Evolutionary conservation across 2,888 invertebrate species (phyloP), one percentile per base, ranked within the genome.

Genomic region (Caenorhabditis wallacei): DNA sequence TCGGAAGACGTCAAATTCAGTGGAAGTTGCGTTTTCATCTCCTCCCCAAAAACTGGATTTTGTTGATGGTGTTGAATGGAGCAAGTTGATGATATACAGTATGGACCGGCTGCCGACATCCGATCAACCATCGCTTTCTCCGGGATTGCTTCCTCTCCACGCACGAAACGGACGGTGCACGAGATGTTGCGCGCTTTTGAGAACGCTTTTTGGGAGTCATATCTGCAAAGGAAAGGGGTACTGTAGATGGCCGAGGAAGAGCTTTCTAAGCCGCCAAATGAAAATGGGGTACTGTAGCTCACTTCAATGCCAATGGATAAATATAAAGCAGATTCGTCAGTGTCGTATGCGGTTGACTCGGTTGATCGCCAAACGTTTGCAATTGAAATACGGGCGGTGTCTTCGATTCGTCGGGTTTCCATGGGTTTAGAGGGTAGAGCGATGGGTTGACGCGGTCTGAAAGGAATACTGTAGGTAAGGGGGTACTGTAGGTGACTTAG

Each of bases 301-400:
- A 88, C 84, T 87, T 87, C 66, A 91, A 79, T n/a, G 82, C 74
- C 87, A 95, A 93, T 0, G 98, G 98, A 92, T 97, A 96, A 18
- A 98, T 95, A 92, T 96, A 98, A 48, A 98, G 93, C 92, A 97
- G 95, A 93, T 98, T 98, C 30, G 95, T 93, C 2, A 95, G 95
- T 91, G 95, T 95, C 0, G 97, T 96, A 92, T 95, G 94, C 30
- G 95, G 94, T 88, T 95, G 94, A 92, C 95, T 95, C 63, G 90
- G 90, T 84, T 84, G 90, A 57, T 92, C 92, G 3, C 92, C 92
- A 89, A 97, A 95, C 89, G 96, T 95, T n/a, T 95, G 95, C 72
- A 97, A 93, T 93, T 97, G 97, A 79, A 96, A 91, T 0, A 96
- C 95, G 10, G 96, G 95, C 24, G 51, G 81, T 4, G 64, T 24